Evolutionary conservation across 2,888 invertebrate species (phyloP).

Genomic region (Ramazzottius varieornatus): DNA sequence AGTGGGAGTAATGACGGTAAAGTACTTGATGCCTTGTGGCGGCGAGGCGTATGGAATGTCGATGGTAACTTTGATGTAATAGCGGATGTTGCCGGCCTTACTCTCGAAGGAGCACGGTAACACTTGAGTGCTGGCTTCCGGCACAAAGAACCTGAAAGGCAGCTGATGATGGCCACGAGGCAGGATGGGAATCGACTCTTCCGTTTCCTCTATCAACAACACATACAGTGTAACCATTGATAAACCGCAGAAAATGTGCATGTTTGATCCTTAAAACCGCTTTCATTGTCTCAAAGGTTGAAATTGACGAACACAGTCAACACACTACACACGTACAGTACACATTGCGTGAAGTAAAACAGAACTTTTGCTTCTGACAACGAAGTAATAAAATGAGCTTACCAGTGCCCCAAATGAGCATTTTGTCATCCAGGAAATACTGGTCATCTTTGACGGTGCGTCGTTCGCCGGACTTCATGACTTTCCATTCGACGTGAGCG

Average conservation of each 20-base stretch:
- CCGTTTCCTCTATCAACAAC: background rate
- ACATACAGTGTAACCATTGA: background rate
- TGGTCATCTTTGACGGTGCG: slow-evolving; percentile 47
- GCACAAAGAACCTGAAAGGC: slow-evolving; percentile 40
- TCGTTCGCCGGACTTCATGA: slow-evolving; percentile 41
- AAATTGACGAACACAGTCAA: too few species aligned
- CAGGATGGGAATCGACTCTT: slow-evolving; percentile 32
- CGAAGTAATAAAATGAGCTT: too few species aligned
- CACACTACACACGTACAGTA: background rate
- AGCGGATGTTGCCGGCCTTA: slow-evolving; percentile 41
- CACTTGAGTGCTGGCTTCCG: slow-evolving; percentile 31
- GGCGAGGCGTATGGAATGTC: slow-evolving; percentile 51
- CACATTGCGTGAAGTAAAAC: background rate
- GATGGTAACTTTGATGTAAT: slow-evolving; percentile 35
- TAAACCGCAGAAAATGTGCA: too few species aligned
- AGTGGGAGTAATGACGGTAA: slow-evolving; percentile 46
- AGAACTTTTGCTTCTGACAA: too few species aligned
- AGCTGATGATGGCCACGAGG: slow-evolving; percentile 42
- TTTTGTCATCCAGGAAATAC: slow-evolving; percentile 43
- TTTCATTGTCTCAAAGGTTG: too few species aligned
- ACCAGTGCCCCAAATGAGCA: slow-evolving; percentile 47
- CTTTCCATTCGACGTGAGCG: slow-evolving; percentile 49
- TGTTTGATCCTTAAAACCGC: too few species aligned
- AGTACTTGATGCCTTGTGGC: slow-evolving; percentile 50
- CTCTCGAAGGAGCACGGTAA: slow-evolving; percentile 51